Base-by-base conservation (phyloP, 2,888 invertebrate genomes). In the Polymixis lichenea region DNA sequence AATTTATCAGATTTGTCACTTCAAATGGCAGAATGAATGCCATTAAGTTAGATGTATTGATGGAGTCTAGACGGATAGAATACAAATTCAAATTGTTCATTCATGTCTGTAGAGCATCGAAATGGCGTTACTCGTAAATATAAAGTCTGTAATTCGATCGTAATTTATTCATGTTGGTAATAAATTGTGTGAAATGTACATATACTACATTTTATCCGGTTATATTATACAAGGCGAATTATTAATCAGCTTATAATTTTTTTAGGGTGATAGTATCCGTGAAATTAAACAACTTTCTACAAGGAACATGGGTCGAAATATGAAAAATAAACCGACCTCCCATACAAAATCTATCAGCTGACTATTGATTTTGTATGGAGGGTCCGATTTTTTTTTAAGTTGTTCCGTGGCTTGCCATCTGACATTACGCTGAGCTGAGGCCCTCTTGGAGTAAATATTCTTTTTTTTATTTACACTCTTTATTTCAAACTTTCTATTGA, bases 21-120 rank as follows among this genome's bases (percentile, higher is more conserved):
- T 17, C 38, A 51, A 58, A 72, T 72, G n/a, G 19, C 51, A 28
- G 51, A 77, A 56, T 69, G 58, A 62, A 74, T 84, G 25, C 49
- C 56, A 56, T 74, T 61, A 61, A 22, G 11, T 38, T 38, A 38
- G 38, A 38, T 58, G 25, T 81, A 78, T 86, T 78, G 55, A 84
- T 73, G 55, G 32, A 69, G 84, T 86, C 86, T 84, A 86, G 84
- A 86, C 81, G 46, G 43, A 62, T 17, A 66, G 32, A 68, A 67
- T 73, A 70, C 64, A 64, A 67, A 85, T 77, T 38, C 25, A 76
- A 74, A 75, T 75, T 78, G 49, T 70, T 65, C 58, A 51, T 58
- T 72, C 53, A 60, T 55, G 61, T 51, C 53, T 62, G 13, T 9
- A 32, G 72, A 64, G 28, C 49, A 28, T 32, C 32, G 43, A 55